phyloP scores from a whole-genome alignment of 2,888 invertebrate genomes.

The Copidosoma aretas region DNA sequence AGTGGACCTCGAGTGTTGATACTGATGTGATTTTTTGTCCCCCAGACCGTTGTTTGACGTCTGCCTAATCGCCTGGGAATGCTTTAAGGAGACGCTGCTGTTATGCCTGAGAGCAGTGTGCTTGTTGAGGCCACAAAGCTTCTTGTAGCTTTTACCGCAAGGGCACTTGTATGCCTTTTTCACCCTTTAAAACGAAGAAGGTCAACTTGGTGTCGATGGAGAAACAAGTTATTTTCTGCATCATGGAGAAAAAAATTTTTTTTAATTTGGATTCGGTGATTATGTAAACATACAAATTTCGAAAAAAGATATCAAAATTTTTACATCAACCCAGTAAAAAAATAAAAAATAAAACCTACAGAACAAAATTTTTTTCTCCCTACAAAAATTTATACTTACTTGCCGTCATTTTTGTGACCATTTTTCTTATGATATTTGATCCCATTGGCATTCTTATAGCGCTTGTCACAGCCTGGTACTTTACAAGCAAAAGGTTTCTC shows the following conservation, averaged over 20 bases:
- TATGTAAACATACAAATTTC: no score
- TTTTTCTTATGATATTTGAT: slow-evolving; percentile 89
- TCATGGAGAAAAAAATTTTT: neutral
- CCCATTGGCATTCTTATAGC: slow-evolving; percentile 87
- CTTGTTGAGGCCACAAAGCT: slow-evolving; percentile 78
- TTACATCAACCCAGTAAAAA: neutral
- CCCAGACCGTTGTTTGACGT: neutral
- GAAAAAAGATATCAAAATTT: neutral
- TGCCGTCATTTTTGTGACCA: slow-evolving; percentile 78
- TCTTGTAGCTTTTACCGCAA: slow-evolving; percentile 87
- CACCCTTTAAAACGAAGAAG: slow-evolving; percentile 65
- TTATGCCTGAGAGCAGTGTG: slow-evolving; percentile 68
- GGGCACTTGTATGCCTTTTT: slow-evolving; percentile 82
- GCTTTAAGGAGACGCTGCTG: slow-evolving; percentile 37
- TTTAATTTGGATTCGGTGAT: neutral
- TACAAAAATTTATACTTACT: slow-evolving; percentile 31
- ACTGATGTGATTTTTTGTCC: slow-evolving; percentile 2
- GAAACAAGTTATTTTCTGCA: neutral
- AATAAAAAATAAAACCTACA: neutral
- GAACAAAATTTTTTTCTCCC: neutral
- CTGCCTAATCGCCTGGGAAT: slow-evolving; percentile 23
- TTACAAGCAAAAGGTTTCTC: slow-evolving; percentile 87
- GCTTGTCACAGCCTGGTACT: slow-evolving; percentile 84
- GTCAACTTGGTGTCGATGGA: neutral
- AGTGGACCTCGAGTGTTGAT: slow-evolving; percentile 32